Percentiles rank a stretch among this genome's conserved stretches.
Evolutionary conservation across 2,888 invertebrate genomes (phyloP).

Genomic region (Bedellia somnulentella): DNA sequence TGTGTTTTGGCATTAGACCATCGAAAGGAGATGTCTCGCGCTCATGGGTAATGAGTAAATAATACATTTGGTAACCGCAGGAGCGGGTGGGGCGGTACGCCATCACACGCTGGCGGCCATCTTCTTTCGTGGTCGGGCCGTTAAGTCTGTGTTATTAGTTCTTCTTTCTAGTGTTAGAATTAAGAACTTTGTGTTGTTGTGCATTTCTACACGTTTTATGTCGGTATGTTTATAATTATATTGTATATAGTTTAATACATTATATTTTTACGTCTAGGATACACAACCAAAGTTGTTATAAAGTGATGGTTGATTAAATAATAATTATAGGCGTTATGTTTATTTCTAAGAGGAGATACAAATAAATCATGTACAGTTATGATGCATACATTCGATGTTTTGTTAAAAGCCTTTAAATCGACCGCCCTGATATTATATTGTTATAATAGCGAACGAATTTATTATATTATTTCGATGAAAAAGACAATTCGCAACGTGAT

Average conservation of each 20-base stretch:
- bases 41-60: too few relatives aligned
- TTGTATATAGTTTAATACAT: constrained; percentile 58
- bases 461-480: constrained; percentile 42
- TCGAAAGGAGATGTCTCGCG: constrained; percentile 41
- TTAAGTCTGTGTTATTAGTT: constrained; percentile 56
- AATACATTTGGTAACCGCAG: too few relatives aligned
- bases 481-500: too few relatives aligned
- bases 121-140: too few relatives aligned
- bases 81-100: too few relatives aligned
- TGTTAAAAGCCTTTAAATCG: constrained; percentile 45
- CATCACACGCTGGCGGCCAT: too few relatives aligned
- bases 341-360: constrained; percentile 43
- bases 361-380: constrained; percentile 33
- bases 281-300: constrained; percentile 64
- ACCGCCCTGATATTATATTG: constrained; percentile 57
- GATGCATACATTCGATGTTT: constrained; percentile 35
- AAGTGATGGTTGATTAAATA: constrained; percentile 62
- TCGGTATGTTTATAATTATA: constrained; percentile 56
- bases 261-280: constrained; percentile 62
- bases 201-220: constrained; percentile 63
- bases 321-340: constrained; percentile 54
- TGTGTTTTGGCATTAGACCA: constrained; percentile 37
- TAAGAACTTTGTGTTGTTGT: constrained; percentile 57
- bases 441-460: too few relatives aligned
- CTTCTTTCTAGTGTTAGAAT: constrained; percentile 38